phyloP scores from a whole-genome alignment of 2,888 invertebrate genomes.

The Drosophila pseudotakahashii region DNA sequence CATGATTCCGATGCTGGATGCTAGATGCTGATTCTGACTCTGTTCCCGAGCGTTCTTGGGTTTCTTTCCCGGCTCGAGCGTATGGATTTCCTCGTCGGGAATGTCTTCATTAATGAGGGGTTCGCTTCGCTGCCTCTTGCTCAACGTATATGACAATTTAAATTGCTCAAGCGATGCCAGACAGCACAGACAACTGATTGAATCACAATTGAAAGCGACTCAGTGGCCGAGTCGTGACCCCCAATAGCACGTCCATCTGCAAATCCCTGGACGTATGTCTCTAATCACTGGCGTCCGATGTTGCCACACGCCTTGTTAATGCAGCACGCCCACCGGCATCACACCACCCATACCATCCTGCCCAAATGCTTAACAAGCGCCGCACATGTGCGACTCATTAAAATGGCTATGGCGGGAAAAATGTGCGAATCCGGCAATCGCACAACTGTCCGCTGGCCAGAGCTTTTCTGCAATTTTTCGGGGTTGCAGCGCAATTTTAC shows the following conservation, averaged over 20 bases:
- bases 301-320: constrained; percentile 67
- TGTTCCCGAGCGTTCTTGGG: constrained; percentile 39
- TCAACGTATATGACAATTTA: constrained; percentile 39
- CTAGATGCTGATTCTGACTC: too few relatives aligned
- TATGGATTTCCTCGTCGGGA: constrained; percentile 62
- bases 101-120: constrained; percentile 74
- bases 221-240: neutral
- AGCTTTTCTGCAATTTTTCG: constrained; percentile 17
- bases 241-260: constrained; percentile 1
- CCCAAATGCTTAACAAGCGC: constrained; percentile 49
- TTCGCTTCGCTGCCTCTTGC: constrained; percentile 38
- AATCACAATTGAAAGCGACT: neutral
- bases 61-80: constrained; percentile 31
- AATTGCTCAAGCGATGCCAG: constrained; percentile 25
- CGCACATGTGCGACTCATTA: constrained; percentile 77
- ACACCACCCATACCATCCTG: constrained; percentile 12
- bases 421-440: constrained; percentile 53
- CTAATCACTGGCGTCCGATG: constrained; percentile 65
- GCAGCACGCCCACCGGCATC: neutral
- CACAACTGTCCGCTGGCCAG: constrained; percentile 21
- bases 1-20: neutral
- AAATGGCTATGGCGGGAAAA: constrained; percentile 56
- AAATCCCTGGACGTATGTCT: constrained; percentile 58
- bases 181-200: constrained; percentile 6
- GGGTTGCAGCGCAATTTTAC: constrained; percentile 65